Conservation (phyloP, 2,888 invertebrate genomes). For the Conus canariensis region DNA sequence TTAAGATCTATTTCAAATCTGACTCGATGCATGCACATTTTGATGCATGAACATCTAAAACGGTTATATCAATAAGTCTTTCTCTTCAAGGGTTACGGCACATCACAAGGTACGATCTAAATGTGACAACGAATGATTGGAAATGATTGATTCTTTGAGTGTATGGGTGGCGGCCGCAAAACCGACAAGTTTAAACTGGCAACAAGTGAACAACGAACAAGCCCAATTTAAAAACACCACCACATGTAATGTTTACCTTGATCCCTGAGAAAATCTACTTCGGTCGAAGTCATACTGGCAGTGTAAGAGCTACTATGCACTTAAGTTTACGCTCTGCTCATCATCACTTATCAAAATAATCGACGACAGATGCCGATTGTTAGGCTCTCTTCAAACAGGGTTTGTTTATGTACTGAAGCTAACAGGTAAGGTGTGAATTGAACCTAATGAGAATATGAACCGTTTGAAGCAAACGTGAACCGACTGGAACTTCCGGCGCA, state of each 20-base stretch:
- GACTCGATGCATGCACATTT: too few relatives aligned
- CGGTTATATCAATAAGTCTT: too few relatives aligned
- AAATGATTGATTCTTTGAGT: too few relatives aligned
- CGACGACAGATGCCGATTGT: neutral
- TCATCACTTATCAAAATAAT: slow-evolving; percentile 9
- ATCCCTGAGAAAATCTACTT: slow-evolving; percentile 47
- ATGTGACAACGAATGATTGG: too few relatives aligned
- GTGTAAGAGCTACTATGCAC: neutral
- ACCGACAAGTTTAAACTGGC: slow-evolving; percentile 36
- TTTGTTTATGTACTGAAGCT: slow-evolving; percentile 39
- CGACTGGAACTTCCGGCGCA: neutral
- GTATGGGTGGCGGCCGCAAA: neutral
- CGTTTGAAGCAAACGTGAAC: neutral
- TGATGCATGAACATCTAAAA: too few relatives aligned
- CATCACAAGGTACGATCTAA: too few relatives aligned
- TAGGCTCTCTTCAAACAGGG: neutral
- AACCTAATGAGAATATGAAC: neutral
- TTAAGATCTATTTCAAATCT: too few relatives aligned
- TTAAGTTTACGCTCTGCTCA: neutral
- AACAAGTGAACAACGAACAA: neutral
- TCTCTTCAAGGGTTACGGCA: too few relatives aligned
- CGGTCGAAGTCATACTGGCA: slow-evolving; percentile 41
- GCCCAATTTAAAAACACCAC: neutral
- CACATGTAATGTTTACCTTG: slow-evolving; percentile 38
- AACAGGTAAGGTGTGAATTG: neutral